Evolutionary conservation across 2,113 vertebrate species (phyloP).

Genomic region (Platysteira castanea): DNA sequence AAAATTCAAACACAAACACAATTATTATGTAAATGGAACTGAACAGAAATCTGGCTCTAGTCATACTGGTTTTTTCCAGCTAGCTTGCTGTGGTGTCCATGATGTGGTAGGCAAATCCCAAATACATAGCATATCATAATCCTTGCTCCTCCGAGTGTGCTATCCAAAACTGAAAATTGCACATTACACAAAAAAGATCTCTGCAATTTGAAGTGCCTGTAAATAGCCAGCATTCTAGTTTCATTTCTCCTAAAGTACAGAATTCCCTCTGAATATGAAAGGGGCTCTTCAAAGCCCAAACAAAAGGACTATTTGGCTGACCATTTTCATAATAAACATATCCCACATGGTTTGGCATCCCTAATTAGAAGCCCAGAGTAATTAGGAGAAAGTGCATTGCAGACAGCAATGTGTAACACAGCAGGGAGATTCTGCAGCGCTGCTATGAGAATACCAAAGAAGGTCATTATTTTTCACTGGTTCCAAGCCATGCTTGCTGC

Average conservation of each 20-base stretch:
- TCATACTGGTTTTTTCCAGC: background rate
- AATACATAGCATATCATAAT: background rate
- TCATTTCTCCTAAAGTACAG: conserved; percentile 6
- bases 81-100: background rate
- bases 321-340: conserved; percentile 45
- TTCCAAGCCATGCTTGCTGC: background rate
- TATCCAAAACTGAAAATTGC: conserved; percentile 12
- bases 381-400: conserved; percentile 16
- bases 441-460: conserved; percentile 7
- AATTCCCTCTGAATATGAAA: conserved; percentile 42
- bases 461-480: background rate
- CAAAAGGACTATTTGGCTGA: conserved; percentile 18
- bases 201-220: background rate
- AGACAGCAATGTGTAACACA: background rate
- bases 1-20: background rate
- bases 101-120: background rate
- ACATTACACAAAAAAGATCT: background rate
- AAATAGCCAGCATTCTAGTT: background rate
- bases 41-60: background rate
- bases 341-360: conserved; percentile 27
- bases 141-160: background rate
- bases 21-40: background rate
- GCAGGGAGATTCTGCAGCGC: background rate
- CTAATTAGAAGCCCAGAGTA: conserved; percentile 30
- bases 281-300: conserved; percentile 12